Percentiles rank a stretch among this genome's conserved stretches.
Evolutionary conservation across 2,113 vertebrate species (phyloP).

Genomic region (Hipposideros armiger): DNA sequence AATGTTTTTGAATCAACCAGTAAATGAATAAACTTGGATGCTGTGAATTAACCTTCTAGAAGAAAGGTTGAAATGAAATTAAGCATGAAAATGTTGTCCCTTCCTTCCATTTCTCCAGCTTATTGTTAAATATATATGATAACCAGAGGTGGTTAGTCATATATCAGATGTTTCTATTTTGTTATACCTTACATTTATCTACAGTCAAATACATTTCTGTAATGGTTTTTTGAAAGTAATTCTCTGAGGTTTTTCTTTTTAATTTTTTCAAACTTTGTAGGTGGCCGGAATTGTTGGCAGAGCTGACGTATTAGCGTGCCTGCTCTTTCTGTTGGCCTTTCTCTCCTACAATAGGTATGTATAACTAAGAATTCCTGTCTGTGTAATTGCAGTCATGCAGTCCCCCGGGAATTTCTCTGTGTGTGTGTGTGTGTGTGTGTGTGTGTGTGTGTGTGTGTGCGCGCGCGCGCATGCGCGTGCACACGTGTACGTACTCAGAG

Average conservation of each 20-base stretch:
- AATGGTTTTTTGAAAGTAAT: neutral
- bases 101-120: neutral
- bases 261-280: conserved; percentile 85
- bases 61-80: conserved; percentile 13
- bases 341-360: conserved; percentile 96
- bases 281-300: conserved; percentile 98
- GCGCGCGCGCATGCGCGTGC: no score
- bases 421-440: neutral
- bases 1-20: neutral
- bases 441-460: neutral
- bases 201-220: neutral
- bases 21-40: neutral
- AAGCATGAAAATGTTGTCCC: neutral
- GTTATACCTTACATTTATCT: neutral
- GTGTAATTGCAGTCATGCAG: neutral
- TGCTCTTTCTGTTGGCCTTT: conserved; percentile 97
- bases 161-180: neutral
- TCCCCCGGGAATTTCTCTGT: neutral
- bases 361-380: neutral
- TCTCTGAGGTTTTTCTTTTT: conserved; percentile 52
- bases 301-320: conserved; percentile 95
- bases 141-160: neutral
- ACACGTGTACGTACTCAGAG: neutral
- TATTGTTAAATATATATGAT: neutral
- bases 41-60: neutral